Base-by-base conservation (phyloP, 1,140 invertebrate species). In the Anagrus nilaparvatae region DNA sequence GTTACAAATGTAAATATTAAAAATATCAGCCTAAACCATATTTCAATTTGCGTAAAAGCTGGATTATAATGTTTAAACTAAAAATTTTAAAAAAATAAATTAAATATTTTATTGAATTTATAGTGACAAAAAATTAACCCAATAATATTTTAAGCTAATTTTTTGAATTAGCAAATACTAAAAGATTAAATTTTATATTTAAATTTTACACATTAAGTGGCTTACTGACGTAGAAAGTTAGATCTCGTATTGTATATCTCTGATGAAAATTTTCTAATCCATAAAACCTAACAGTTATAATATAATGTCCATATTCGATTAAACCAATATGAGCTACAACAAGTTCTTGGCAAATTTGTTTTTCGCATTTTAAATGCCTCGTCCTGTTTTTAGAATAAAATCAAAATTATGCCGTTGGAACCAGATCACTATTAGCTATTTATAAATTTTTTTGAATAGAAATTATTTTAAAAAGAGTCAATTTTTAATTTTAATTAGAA, bases 11-110 rank as follows among this genome's bases (percentile, higher is more conserved):
- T 86, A 8, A 83, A 74, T 3, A 93, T 61, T 19, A 96, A 70
- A 65, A 96, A 97, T 52, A 95, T 86, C 59, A 95, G 86, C 51
- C 93, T 72, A 59, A 97, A 93, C 88, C 91, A 96, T 43, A 97
- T 92, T 72, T 97, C 92, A 55, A 96, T 83, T 69, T 94, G 88
- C 8, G 92, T 97, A 58, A 96, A 97, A 1, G 81, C 81, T 35
- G 91, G 86, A 67, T 95, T 96, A 67, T 94, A 96, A 9, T 83
- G 92, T 65, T 93, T 93, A 60, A 96, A 95, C 91, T 96, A 74
- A 46, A 79, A n/a, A n/a, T 10, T 5, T 36, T 16, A 38, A 12
- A 48, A 44, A 33, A 42, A 33, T 24, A 36, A 35, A 32, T 7
- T 46, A 39, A 24, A 34, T 41, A 13, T 17, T 19, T 32, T 16